These are phyloP conservation scores for Polypedilum vanderplanki DNA, from an alignment of 1,140 invertebrate genomes.

Conservation along the genomic window DNA sequence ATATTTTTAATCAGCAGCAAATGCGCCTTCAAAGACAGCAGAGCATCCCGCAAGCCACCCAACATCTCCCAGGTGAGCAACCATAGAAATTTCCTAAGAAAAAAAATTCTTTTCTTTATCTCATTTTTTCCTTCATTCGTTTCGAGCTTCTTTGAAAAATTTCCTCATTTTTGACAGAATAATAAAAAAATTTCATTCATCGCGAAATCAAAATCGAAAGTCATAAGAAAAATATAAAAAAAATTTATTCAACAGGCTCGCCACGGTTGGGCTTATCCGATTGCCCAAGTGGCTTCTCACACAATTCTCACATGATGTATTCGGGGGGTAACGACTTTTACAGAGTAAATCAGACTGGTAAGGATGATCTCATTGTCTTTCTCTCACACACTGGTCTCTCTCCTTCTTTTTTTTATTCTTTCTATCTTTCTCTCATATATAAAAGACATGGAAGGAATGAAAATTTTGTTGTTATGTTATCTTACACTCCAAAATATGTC, in stretches of 20 bases:
- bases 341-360: slow-evolving; percentile 42
- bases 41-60: slow-evolving; percentile 57
- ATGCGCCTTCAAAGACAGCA: slow-evolving; percentile 56
- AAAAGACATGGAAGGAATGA: neutral
- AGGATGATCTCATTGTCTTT: slow-evolving; percentile 34
- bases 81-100: neutral
- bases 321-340: slow-evolving; percentile 41
- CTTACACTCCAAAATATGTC: no score
- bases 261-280: slow-evolving; percentile 30
- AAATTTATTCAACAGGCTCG: slow-evolving; percentile 30
- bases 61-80: slow-evolving; percentile 58
- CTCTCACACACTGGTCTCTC: slow-evolving; percentile 28
- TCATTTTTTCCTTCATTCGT: neutral
- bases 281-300: slow-evolving; percentile 30
- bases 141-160: neutral
- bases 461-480: no score
- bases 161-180: neutral
- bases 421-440: neutral
- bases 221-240: neutral
- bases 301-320: slow-evolving; percentile 33
- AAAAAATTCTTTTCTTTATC: neutral
- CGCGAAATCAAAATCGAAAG: neutral
- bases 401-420: neutral
- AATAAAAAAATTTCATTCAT: neutral
- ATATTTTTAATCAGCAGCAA: slow-evolving; percentile 43